Evolutionary conservation across 2,888 invertebrate species (phyloP).

Genomic region (Idaea dimidiata): DNA sequence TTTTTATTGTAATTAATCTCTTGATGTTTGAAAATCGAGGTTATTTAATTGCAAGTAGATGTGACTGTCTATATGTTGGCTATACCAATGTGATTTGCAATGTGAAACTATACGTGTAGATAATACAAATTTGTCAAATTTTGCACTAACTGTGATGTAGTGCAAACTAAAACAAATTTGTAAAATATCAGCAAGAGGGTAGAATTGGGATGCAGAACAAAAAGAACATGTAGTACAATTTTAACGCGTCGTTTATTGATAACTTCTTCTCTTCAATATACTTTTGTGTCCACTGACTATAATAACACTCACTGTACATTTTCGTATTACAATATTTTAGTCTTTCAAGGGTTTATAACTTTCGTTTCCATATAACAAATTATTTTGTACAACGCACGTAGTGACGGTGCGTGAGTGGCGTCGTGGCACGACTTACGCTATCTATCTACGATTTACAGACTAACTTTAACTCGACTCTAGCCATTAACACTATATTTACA

Average conservation of each 20-base stretch:
- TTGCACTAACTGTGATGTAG: not conserved
- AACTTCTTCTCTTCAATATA: constrained; percentile 80
- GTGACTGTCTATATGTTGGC: not conserved
- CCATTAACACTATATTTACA: constrained; percentile 77
- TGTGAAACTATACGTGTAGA: not conserved
- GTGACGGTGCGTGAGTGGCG: constrained; percentile 65
- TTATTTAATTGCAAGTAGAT: not conserved
- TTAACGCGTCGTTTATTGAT: constrained; percentile 79
- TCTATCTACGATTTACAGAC: constrained; percentile 68
- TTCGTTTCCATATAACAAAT: constrained; percentile 76
- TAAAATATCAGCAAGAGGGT: constrained; percentile 22
- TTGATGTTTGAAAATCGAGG: too few species aligned
- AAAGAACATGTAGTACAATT: constrained; percentile 72
- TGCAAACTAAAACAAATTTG: constrained; percentile 6
- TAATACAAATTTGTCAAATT: not conserved
- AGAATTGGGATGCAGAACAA: constrained; percentile 53
- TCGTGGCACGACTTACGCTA: constrained; percentile 76
- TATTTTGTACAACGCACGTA: constrained; percentile 79
- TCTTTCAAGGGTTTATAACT: constrained; percentile 76
- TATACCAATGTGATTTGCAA: too few species aligned
- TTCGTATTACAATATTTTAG: constrained; percentile 79
- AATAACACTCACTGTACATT: constrained; percentile 81
- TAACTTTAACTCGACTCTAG: constrained; percentile 61
- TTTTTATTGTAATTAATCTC: too few species aligned
- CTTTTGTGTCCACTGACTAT: constrained; percentile 81